These are phyloP conservation scores for Misgurnus anguillicaudatus DNA, from an alignment of 2,113 vertebrate species.

Conservation along the genomic window DNA sequence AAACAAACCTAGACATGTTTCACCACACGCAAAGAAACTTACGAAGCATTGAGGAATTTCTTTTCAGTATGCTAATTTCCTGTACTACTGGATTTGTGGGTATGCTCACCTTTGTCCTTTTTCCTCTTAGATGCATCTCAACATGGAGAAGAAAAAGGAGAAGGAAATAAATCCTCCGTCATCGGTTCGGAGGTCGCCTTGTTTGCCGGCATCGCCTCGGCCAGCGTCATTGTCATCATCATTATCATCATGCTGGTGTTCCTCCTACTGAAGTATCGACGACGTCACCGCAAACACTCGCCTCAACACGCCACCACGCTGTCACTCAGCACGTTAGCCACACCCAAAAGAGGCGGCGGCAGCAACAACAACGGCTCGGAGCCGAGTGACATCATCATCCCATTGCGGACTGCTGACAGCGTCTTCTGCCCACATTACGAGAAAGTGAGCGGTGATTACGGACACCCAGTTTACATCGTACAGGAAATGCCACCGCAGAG, in stretches of 20 bases:
- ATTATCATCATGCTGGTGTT: conserved; percentile 98
- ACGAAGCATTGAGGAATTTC: no score
- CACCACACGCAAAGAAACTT: no score
- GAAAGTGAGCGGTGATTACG: conserved; percentile 99
- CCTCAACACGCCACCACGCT: conserved; percentile 91
- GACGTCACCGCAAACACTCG: conserved; percentile 96
- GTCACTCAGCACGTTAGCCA: conserved; percentile 96
- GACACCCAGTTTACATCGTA: conserved; percentile 98
- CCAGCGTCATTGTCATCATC: conserved; percentile 96
- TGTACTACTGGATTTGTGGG: neutral
- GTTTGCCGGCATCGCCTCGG: conserved; percentile 94
- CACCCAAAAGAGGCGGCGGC: conserved; percentile 89
- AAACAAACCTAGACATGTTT: no score
- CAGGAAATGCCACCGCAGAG: conserved; percentile 99
- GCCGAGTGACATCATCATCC: conserved; percentile 99
- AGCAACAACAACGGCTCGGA: conserved; percentile 96
- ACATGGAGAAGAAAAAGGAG: conserved; percentile 61
- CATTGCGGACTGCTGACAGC: conserved; percentile 97
- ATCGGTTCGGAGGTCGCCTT: conserved; percentile 96
- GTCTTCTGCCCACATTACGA: conserved; percentile 99
- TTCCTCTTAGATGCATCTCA: conserved; percentile 54
- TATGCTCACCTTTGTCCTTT: neutral
- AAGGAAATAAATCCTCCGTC: conserved; percentile 83
- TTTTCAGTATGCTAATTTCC: no score
- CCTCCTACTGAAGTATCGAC: conserved; percentile 92